These are phyloP conservation scores for Nematopogon swammerdamellus DNA, from an alignment of 2,888 invertebrate genomes.

Conservation along the genomic window DNA sequence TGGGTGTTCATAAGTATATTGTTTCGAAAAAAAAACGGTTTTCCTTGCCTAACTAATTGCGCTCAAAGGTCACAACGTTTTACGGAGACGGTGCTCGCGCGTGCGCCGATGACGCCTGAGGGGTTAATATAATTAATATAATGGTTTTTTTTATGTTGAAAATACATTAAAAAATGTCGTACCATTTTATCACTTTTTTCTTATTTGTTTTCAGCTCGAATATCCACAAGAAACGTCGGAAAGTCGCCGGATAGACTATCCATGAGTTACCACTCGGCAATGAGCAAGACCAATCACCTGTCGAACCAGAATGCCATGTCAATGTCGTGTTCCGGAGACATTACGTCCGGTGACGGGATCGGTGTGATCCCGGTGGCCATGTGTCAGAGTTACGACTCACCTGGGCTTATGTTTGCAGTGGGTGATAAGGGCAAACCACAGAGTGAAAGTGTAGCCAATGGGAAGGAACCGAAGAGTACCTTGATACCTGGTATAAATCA, in stretches of 20 bases:
- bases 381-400: slow-evolving; percentile 38
- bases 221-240: slow-evolving; percentile 35
- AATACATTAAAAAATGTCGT: no score
- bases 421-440: slow-evolving; percentile 9
- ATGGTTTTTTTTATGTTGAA: no score
- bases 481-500: neutral
- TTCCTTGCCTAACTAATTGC: no score
- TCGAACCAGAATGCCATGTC: slow-evolving; percentile 23
- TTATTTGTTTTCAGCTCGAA: slow-evolving; percentile 35
- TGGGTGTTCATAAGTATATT: no score
- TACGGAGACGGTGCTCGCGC: no score
- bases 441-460: neutral
- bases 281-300: slow-evolving; percentile 27
- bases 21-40: no score
- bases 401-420: slow-evolving; percentile 22
- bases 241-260: slow-evolving; percentile 72
- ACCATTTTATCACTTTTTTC: no score
- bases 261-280: slow-evolving; percentile 63
- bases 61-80: no score
- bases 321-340: slow-evolving; percentile 30
- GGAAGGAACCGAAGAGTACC: neutral
- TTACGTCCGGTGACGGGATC: slow-evolving; percentile 13
- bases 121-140: no score
- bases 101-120: no score
- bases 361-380: slow-evolving; percentile 14